Base-by-base conservation (phyloP, 2,797 vertebrate species). In the Premnoplex brunnescens region DNA sequence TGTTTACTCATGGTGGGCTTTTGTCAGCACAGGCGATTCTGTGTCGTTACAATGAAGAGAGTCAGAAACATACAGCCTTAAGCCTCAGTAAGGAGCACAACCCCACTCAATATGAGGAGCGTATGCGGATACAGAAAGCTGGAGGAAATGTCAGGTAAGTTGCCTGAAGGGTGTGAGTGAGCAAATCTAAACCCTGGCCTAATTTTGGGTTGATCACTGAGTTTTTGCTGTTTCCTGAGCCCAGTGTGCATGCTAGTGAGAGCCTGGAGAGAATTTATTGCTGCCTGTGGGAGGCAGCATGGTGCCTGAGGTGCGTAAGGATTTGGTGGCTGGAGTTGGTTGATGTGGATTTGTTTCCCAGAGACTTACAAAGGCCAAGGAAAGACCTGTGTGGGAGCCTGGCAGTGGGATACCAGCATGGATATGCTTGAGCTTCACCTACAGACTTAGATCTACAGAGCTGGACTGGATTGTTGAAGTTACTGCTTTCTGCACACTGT, bases 121-220 rank as follows among this genome's bases (percentile, higher is more conserved):
- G 99, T 2, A 99, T 99, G 99, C 98, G 99, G 94, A 99, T 99
- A 97, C 99, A 99, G 97, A 99, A 98, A 89, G 99, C 99, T 3
- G 99, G 99, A 46, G 99, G 99, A 41, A 99, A 98, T 0, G 99
- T 99, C 98, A 99, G 99, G 99, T 99, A 72, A 74, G 86, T 24
- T 24, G n/a, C 54, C 44, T 39, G 18, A 48, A 63, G 10, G 26
- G 13, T 52, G 24, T 9, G 6, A 43, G 16, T 5, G 56, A 59
- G 32, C 10, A 55, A 3, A 10, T 37, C 44, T 46, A 27, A 87
- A 55, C 32, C 32, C 60, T 39, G 22, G 11, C 27, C 48, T 23
- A 11, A 2, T 76, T 73, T 15, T 17, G 34, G 26, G 13, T 44
- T 19, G 7, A 66, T 49, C 41, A 39, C 10, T 18, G 49, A 41